Conservation (phyloP, 2,797 vertebrate species). For the Parauchenoglanis punctatus region DNA sequence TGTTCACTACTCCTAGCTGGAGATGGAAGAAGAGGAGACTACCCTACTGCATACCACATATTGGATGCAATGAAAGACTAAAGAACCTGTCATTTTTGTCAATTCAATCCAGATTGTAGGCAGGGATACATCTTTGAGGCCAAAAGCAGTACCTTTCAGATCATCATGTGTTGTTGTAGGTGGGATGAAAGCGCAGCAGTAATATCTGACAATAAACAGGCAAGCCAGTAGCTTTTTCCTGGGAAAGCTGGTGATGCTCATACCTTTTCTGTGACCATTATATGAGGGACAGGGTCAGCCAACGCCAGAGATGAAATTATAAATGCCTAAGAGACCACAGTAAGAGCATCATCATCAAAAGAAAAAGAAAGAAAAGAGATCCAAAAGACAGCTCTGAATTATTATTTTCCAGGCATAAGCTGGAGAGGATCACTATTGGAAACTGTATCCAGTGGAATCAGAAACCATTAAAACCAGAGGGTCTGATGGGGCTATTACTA, state of each 20-base stretch:
- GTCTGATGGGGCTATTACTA: constrained; percentile 1
- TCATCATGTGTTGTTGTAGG: neutral
- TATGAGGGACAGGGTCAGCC: neutral
- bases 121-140: neutral
- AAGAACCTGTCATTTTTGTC: neutral
- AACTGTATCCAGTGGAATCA: neutral
- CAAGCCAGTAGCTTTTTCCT: neutral
- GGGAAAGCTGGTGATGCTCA: neutral
- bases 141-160: neutral
- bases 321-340: constrained; percentile 1
- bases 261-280: neutral
- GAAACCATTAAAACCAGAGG: neutral
- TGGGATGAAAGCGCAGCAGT: neutral
- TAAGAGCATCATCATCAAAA: neutral
- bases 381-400: neutral
- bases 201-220: neutral
- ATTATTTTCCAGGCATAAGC: neutral
- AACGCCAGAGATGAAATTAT: neutral
- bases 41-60: neutral
- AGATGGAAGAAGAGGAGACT: neutral
- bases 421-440: neutral
- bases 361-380: neutral
- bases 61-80: neutral
- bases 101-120: neutral
- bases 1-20: neutral